These are phyloP conservation scores for Scortum barcoo DNA, from an alignment of 2,113 vertebrate genomes.

Conservation along the genomic window DNA sequence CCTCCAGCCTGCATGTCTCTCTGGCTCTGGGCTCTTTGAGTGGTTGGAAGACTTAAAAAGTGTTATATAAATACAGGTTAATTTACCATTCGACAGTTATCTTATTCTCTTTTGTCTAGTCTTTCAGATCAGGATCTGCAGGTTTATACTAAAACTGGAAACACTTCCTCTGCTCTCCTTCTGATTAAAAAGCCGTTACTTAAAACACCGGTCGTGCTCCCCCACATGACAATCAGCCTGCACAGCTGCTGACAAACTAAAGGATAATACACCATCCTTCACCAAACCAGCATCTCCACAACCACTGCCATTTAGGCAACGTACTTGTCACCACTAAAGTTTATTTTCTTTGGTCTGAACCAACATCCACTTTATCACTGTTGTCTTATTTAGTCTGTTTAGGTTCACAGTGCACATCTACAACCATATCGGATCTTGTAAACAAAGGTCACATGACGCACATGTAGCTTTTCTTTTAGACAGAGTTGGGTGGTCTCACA, in stretches of 20 bases:
- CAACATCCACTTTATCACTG: slow-evolving; percentile 4
- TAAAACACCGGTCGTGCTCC: slow-evolving; percentile 9
- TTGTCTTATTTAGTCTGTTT: slow-evolving; percentile 14
- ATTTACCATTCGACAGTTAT: no score
- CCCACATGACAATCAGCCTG: slow-evolving; percentile 17
- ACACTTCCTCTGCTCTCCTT: not conserved
- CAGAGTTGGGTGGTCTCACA: not conserved
- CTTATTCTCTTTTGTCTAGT: no score
- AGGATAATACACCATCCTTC: slow-evolving; percentile 14
- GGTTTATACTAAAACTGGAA: not conserved
- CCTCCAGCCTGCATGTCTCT: no score
- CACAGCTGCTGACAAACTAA: slow-evolving; percentile 11
- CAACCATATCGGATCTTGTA: not conserved
- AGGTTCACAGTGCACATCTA: not conserved
- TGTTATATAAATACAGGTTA: no score
- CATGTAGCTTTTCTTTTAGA: not conserved
- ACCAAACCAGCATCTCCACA: slow-evolving; percentile 20
- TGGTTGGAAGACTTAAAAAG: no score
- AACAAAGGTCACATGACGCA: slow-evolving; percentile 13
- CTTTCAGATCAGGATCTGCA: not conserved
- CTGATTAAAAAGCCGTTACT: not conserved
- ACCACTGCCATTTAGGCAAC: slow-evolving; percentile 13
- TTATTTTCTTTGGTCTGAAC: slow-evolving; percentile 33
- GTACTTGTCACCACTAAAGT: not conserved
- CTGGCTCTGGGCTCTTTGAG: no score